A percentile compares a stretch with the other conserved stretches of the same genome.
Conservation (phyloP, 2,797 vertebrate species). For the Melopsittacus undulatus region DNA sequence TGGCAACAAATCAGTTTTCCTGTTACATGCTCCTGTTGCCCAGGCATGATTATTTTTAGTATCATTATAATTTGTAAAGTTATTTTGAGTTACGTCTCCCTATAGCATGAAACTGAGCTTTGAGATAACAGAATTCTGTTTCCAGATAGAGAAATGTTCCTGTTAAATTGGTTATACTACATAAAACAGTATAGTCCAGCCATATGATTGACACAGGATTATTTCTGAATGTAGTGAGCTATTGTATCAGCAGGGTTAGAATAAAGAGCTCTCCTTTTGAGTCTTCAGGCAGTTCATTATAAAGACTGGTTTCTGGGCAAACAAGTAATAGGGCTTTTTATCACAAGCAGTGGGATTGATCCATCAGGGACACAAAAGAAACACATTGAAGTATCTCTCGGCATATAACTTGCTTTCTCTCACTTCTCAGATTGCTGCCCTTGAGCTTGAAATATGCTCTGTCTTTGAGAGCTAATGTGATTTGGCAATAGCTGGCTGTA, state of each 20-base stretch:
- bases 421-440: not conserved
- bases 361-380: fast-evolving
- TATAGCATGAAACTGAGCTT: not conserved
- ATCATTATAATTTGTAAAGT: fast-evolving
- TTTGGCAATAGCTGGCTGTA: not conserved
- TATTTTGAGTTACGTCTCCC: not conserved
- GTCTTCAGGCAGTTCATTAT: not conserved
- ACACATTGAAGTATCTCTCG: not conserved
- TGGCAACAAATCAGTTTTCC: not conserved
- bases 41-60: not conserved
- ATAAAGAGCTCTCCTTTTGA: not conserved
- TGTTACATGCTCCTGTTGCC: not conserved
- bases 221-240: not conserved
- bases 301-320: not conserved
- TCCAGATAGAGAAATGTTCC: not conserved
- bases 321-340: not conserved
- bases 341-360: not conserved
- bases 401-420: not conserved
- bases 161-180: not conserved
- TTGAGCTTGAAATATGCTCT: not conserved
- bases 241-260: not conserved
- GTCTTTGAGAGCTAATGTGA: not conserved
- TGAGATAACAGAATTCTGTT: not conserved
- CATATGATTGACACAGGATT: not conserved
- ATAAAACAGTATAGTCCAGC: not conserved